Base-by-base conservation (phyloP, 2,113 vertebrate species). In the Galemys pyrenaicus region DNA sequence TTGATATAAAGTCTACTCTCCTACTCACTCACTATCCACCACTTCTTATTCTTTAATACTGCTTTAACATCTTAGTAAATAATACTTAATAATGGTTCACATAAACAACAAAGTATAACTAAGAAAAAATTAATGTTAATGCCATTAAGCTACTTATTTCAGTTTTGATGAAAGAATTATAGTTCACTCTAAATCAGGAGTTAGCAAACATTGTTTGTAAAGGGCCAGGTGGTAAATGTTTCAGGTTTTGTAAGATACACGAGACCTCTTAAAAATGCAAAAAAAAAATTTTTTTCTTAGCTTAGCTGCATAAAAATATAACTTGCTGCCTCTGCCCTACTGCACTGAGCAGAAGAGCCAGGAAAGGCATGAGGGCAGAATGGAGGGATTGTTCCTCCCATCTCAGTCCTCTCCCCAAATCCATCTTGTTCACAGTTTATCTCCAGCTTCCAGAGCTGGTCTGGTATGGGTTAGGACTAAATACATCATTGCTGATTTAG, bases 141-240 rank as follows among this genome's bases (percentile, higher is more conserved):
- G 56, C 13, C 49, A 62, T 75, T 58, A 80, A 46, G 67, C 54
- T 87, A 37, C 88, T 78, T 85, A 30, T 35, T 89, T 37, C 32
- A 19, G 37, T n/a, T 51, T 81, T 73, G 35, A 77, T 65, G 41
- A 73, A 88, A 79, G 74, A 39, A 58, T 74, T 16, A 35, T 6
- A 92, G 81, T 37, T 82, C 37, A 28, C 30, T 80, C 49, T 60
- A 51, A 88, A 37, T 26, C 58, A 64, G 13, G 30, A 62, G 30
- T 94, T n/a, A 68, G 6, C 35, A 92, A 39, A 44, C 81, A 73
- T 83, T 85, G 89, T 71, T 32, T 82, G 35, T 85, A 7, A 64
- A 97, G 6, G n/a, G 26, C 64, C 46, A 90, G n/a, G 64, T 58
- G n/a, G 20, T 44, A 91, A 91, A 82, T 84, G 78, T 78, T 91